Evolutionary conservation across 2,113 vertebrate genomes (phyloP).

Genomic region (Thalassoma bifasciatum): DNA sequence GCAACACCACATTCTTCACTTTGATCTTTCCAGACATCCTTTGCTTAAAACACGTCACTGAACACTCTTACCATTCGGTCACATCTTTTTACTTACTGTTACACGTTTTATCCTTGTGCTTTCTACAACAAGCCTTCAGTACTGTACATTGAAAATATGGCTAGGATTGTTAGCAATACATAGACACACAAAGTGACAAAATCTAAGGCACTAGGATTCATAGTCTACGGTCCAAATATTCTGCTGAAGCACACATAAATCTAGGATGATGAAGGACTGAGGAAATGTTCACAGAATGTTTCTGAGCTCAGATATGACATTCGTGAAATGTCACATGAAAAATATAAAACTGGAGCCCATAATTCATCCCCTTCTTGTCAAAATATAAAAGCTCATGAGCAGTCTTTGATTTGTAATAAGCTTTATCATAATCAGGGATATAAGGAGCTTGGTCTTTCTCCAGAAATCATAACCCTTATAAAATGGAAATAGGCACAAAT

Average conservation of each 20-base stretch:
- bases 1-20: slow-evolving; percentile 61
- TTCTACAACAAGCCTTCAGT: slow-evolving; percentile 40
- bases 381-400: slow-evolving; percentile 33
- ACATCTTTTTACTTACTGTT: slow-evolving; percentile 15
- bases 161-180: slow-evolving; percentile 75
- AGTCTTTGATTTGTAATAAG: slow-evolving; percentile 24
- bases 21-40: slow-evolving; percentile 31
- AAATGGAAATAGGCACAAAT: slow-evolving; percentile 64
- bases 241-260: slow-evolving; percentile 61
- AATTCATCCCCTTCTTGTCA: slow-evolving; percentile 16
- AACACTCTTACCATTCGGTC: slow-evolving; percentile 27
- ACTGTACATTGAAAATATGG: slow-evolving; percentile 71
- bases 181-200: slow-evolving; percentile 65
- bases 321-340: slow-evolving; percentile 28
- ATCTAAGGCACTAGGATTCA: slow-evolving; percentile 82
- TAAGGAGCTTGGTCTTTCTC: slow-evolving; percentile 24
- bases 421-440: slow-evolving; percentile 11
- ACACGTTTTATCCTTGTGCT: slow-evolving; percentile 10
- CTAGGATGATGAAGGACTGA: slow-evolving; percentile 33
- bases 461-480: slow-evolving; percentile 30
- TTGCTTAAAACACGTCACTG: slow-evolving; percentile 15
- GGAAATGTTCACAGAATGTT: slow-evolving; percentile 47
- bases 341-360: slow-evolving; percentile 52
- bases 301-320: slow-evolving; percentile 52
- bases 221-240: slow-evolving; percentile 47